Evolutionary conservation across 2,113 vertebrate species (phyloP), one percentile per base, ranked within the genome.

Genomic region (Misgurnus mizolepis): DNA sequence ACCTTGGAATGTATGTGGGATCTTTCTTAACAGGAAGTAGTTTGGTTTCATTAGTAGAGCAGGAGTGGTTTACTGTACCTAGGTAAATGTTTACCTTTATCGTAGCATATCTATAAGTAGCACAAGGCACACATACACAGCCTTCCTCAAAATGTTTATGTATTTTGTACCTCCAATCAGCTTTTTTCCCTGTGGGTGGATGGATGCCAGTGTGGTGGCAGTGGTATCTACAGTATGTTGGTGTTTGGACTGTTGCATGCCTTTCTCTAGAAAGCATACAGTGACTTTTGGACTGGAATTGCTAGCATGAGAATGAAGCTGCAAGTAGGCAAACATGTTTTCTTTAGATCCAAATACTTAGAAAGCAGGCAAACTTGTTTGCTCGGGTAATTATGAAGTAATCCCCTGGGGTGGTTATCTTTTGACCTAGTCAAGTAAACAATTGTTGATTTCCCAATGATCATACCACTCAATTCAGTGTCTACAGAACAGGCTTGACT

Each of bases 41-140:
- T 58, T 9, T 34, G 22, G 39, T 47, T 41, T 3, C 34, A 43
- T 34, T 17, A 60, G 14, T 34, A 14, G 6, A 43, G 47, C 9
- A 55, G 1, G 1, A 3, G 14, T 15, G 18, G n/a, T 65, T 66
- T 73, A 72, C 43, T 65, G 40, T 27, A 18, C 34, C 55, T 70
- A 0, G 55, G 27, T 60, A 49, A 77, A 77, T 78, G 64, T 78
- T 74, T 81, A 65, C 22, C 39, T 68, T 84, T 62, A 55, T 73
- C 53, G 4, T 49, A 27, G 10, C 4, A 15, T 67, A 22, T 41
- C 41, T 67, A 49, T 43, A 58, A 22, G 55, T 34, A 58, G 11
- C 62, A 5, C 50, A 34, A 78, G 6, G 74, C 49, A 55, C 74
- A 70, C 55, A 53, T 49, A 49, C 64, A 65, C 45, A 50, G 43